Conservation (phyloP, 2,797 vertebrate genomes). For the Gymnocypris eckloni region DNA sequence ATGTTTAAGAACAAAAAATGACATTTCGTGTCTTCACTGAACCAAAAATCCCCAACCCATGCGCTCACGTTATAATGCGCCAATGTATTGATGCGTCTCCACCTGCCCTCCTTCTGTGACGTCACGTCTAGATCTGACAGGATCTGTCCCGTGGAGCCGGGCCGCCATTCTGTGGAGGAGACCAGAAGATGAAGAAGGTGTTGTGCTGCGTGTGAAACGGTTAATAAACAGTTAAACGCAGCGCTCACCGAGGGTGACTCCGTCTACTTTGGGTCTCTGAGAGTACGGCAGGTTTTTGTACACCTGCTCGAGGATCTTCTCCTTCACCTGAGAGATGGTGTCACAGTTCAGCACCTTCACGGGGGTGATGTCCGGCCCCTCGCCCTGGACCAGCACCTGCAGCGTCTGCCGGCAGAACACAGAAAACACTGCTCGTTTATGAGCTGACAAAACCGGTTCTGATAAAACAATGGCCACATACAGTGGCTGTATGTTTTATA, state of each 20-base stretch:
- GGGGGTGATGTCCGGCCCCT: constrained; percentile 86
- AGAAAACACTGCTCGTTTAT: not conserved
- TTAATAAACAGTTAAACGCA: not conserved
- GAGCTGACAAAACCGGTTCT: not conserved
- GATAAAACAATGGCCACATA: not conserved
- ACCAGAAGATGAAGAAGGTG: constrained; percentile 35
- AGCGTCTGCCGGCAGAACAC: constrained; percentile 80
- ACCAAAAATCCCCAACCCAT: not conserved
- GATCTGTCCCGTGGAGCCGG: constrained; percentile 95
- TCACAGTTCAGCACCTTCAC: constrained; percentile 98
- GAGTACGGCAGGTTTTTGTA: constrained; percentile 92
- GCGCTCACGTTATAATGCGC: constrained; percentile 96
- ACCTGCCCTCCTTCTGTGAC: constrained; percentile 94
- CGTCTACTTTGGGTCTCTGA: constrained; percentile 92
- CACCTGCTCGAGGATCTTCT: constrained; percentile 98
- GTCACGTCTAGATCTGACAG: constrained; percentile 96
- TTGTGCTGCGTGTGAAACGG: not conserved
- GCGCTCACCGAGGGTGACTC: constrained; percentile 90
- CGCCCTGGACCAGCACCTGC: constrained; percentile 92
- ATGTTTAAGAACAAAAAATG: not conserved
- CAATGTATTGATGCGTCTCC: constrained; percentile 93
- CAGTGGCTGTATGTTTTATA: not conserved
- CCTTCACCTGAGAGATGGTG: constrained; percentile 98
- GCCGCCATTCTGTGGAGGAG: constrained; percentile 89
- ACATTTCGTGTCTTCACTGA: not conserved